Evolutionary conservation across 2,113 vertebrate genomes (phyloP).

Genomic region (Gracilinanus agilis): DNA sequence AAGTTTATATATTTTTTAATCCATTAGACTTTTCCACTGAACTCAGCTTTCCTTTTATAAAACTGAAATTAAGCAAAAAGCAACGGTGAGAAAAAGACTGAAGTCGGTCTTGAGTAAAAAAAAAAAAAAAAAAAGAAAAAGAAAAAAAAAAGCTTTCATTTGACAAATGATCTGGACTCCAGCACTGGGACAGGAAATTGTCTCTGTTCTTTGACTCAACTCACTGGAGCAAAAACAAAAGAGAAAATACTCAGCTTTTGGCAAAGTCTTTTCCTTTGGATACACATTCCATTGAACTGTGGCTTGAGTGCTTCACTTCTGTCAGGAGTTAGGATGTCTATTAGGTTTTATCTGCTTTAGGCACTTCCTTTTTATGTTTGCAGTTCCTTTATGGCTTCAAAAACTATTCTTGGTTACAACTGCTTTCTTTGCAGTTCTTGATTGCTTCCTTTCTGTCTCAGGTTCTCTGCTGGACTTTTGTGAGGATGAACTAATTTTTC

Average conservation of each 20-base stretch:
- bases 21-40: not conserved
- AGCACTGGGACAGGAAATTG: conserved; percentile 4
- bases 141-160: no score
- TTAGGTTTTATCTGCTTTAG: conserved; percentile 47
- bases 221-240: conserved; percentile 22
- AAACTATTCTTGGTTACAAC: conserved; percentile 53
- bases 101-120: not conserved
- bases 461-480: conserved; percentile 64
- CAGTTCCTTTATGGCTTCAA: conserved; percentile 56
- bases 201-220: conserved; percentile 48
- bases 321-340: not conserved
- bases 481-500: conserved; percentile 58
- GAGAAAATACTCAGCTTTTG: conserved; percentile 3
- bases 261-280: conserved; percentile 48
- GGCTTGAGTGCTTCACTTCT: conserved; percentile 24
- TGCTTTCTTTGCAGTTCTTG: conserved; percentile 47
- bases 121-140: no score
- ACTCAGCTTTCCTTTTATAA: not conserved
- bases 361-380: conserved; percentile 39
- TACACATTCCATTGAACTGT: conserved; percentile 17
- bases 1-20: conserved; percentile 46
- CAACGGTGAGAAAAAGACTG: not conserved
- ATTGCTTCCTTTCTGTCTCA: conserved; percentile 44
- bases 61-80: conserved; percentile 22
- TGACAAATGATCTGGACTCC: conserved; percentile 7